Percentiles rank a stretch among this genome's conserved stretches.
These are phyloP conservation scores for Synanthedon andrenaeformis DNA, from an alignment of 2,888 invertebrate species.

Conservation along the genomic window DNA sequence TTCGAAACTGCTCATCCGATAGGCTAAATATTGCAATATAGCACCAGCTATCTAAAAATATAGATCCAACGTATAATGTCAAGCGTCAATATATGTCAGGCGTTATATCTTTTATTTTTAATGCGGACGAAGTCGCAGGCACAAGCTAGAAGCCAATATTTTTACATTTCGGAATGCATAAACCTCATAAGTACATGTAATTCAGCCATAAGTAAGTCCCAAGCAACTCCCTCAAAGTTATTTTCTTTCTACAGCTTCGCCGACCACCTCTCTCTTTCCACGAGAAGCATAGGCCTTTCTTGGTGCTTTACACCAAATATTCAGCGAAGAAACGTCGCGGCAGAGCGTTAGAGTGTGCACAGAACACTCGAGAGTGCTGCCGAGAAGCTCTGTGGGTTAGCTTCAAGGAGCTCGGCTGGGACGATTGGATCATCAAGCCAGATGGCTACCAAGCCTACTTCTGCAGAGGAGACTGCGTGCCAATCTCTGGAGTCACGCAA, in stretches of 20 bases:
- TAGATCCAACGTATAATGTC: too few relatives aligned
- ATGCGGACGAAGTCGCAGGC: too few relatives aligned
- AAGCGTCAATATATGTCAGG: too few relatives aligned
- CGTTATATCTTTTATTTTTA: too few relatives aligned
- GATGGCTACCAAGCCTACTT: slow-evolving; percentile 88
- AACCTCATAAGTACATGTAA: too few relatives aligned
- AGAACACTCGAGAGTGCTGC: slow-evolving; percentile 78
- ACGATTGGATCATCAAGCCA: slow-evolving; percentile 88
- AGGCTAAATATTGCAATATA: too few relatives aligned
- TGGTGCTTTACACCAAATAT: slow-evolving; percentile 83
- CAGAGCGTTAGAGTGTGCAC: slow-evolving; percentile 74
- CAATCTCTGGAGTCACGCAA: slow-evolving; percentile 77
- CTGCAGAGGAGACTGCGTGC: slow-evolving; percentile 84
- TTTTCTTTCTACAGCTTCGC: slow-evolving; percentile 51
- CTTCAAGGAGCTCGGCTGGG: slow-evolving; percentile 89
- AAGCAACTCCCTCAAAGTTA: not conserved
- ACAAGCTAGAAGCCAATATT: too few relatives aligned
- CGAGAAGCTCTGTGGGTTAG: slow-evolving; percentile 85
- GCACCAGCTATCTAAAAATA: too few relatives aligned
- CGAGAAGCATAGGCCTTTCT: slow-evolving; percentile 78
- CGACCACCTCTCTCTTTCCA: slow-evolving; percentile 78
- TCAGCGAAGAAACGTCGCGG: slow-evolving; percentile 74
- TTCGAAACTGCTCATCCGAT: too few relatives aligned
- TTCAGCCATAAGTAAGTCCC: too few relatives aligned
- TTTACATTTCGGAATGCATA: too few relatives aligned